These are phyloP conservation scores for Todiramphus chloris DNA, from an alignment of 2,113 vertebrate genomes.

Conservation along the genomic window DNA sequence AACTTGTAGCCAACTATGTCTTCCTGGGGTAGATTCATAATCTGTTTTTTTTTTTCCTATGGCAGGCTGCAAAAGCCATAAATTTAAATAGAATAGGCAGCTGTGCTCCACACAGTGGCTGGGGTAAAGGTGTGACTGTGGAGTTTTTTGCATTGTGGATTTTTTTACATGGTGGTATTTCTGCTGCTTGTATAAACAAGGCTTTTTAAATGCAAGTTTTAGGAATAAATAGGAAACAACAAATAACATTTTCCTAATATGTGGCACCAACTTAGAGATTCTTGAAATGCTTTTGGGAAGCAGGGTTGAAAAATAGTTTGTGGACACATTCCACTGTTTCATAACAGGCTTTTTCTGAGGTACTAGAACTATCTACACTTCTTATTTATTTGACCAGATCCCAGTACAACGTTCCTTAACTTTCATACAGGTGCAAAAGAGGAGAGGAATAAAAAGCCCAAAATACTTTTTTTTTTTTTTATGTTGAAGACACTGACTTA, in stretches of 20 bases:
- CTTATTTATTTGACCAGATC: neutral
- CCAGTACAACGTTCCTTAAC: neutral
- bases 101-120: neutral
- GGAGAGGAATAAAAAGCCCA: neutral
- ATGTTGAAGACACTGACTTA: neutral
- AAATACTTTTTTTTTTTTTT: neutral
- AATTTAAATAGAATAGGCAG: neutral
- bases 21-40: neutral
- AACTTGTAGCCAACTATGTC: neutral
- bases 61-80: neutral
- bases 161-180: accelerated
- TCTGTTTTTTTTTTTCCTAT: neutral
- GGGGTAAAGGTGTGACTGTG: neutral
- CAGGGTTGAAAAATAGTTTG: neutral
- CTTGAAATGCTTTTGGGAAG: neutral
- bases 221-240: neutral
- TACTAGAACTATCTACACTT: neutral
- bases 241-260: neutral
- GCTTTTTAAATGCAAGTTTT: neutral
- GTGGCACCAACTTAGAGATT: neutral
- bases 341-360: neutral
- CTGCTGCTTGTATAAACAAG: neutral
- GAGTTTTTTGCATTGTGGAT: neutral
- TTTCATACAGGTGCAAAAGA: neutral
- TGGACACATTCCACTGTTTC: neutral